These are phyloP conservation scores for Acridotheres tristis DNA, from an alignment of 2,797 vertebrate genomes.

Conservation along the genomic window DNA sequence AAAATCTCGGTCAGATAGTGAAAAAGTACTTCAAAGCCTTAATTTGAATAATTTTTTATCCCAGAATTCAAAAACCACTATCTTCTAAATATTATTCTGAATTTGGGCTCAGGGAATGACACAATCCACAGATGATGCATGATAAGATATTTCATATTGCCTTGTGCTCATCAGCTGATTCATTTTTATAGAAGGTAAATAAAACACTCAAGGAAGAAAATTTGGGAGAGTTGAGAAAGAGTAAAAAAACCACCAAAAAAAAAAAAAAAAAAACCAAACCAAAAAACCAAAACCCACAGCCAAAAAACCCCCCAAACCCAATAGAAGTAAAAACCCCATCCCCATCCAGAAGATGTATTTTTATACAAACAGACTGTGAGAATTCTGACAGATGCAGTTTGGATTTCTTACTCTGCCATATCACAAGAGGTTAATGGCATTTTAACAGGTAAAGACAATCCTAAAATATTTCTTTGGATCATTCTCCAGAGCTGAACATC, in stretches of 20 bases:
- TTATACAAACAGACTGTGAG: background rate
- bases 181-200: background rate
- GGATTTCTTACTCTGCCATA: background rate
- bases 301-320: background rate
- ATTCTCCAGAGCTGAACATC: background rate
- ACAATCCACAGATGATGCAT: background rate
- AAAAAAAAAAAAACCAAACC: too few species aligned
- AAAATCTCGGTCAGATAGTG: background rate
- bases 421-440: background rate
- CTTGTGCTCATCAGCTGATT: background rate
- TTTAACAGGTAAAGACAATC: background rate
- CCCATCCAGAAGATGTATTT: fast-evolving
- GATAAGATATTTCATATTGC: background rate
- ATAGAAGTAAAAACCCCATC: fast-evolving
- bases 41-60: background rate
- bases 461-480: background rate
- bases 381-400: background rate
- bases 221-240: background rate
- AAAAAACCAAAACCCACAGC: too few species aligned
- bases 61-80: background rate
- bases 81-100: background rate
- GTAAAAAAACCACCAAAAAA: background rate
- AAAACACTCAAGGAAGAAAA: background rate
- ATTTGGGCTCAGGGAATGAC: background rate
- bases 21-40: background rate